These are phyloP conservation scores for Dromococcyx pavoninus DNA, from an alignment of 2,797 vertebrate species.

Conservation along the genomic window DNA sequence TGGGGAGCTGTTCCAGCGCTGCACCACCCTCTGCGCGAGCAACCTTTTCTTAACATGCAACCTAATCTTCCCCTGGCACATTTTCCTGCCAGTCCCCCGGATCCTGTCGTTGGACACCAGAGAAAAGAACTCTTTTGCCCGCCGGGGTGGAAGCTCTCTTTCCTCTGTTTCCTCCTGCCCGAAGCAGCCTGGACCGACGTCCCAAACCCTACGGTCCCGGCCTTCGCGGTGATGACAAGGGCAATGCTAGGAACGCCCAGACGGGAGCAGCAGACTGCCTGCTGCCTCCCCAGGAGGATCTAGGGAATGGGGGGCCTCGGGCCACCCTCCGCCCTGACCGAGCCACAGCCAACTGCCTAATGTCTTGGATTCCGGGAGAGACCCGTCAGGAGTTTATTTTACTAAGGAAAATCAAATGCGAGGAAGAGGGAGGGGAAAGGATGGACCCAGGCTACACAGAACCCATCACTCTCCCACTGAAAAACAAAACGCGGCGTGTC, in stretches of 20 bases:
- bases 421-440: too few species aligned
- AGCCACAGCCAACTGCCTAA: not conserved
- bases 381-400: not conserved
- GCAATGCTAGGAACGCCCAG: not conserved
- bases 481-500: not conserved
- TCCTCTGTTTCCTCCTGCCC: not conserved
- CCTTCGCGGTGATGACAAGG: not conserved
- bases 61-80: too few species aligned
- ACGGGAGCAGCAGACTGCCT: not conserved
- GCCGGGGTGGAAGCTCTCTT: not conserved
- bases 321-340: too few species aligned
- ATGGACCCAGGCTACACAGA: not conserved
- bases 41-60: too few species aligned
- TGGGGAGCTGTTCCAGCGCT: too few species aligned
- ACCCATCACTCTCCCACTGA: not conserved
- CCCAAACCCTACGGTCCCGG: not conserved
- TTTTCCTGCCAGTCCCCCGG: too few species aligned
- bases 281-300: not conserved
- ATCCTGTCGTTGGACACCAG: too few species aligned
- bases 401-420: not conserved
- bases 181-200: not conserved
- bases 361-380: not conserved
- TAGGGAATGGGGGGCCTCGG: not conserved
- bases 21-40: too few species aligned
- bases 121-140: too few species aligned